Conservation (phyloP, 2,888 invertebrate species). For the Liposcelis brunnea region DNA sequence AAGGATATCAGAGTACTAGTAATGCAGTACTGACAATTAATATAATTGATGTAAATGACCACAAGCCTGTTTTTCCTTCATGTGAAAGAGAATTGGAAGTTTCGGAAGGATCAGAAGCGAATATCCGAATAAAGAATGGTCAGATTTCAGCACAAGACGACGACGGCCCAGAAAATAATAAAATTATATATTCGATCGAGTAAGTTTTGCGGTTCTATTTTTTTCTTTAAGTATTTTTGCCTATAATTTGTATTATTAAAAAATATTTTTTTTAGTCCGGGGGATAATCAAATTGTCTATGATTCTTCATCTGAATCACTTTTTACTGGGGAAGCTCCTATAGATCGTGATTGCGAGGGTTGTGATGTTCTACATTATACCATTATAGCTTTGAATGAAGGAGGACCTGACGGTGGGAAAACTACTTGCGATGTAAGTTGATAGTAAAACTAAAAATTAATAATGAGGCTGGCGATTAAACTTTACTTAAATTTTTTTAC, state of each 20-base stretch:
- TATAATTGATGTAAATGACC: slow-evolving; percentile 24
- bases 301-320: too few species aligned
- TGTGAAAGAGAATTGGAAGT: too few species aligned
- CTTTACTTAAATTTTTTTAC: not conserved
- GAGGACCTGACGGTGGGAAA: slow-evolving; percentile 12
- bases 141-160: slow-evolving; percentile 39
- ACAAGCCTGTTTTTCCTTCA: slow-evolving; percentile 15
- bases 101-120: not conserved
- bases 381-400: slow-evolving; percentile 13
- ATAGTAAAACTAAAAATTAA: slow-evolving; percentile 1
- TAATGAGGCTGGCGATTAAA: not conserved
- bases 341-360: slow-evolving; percentile 9
- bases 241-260: too few species aligned
- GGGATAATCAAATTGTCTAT: too few species aligned
- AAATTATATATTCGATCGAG: slow-evolving; percentile 36
- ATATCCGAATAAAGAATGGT: slow-evolving; percentile 21
- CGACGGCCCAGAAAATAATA: slow-evolving; percentile 40
- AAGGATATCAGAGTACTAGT: slow-evolving; percentile 6
- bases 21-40: slow-evolving; percentile 35
- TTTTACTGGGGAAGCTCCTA: slow-evolving; percentile 1
- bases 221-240: too few species aligned
- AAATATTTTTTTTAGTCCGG: too few species aligned
- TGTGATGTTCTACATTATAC: slow-evolving; percentile 10
- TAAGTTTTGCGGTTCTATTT: slow-evolving; percentile 25
- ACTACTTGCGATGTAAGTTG: slow-evolving; percentile 11